Conservation (phyloP, 2,888 invertebrate species). For the Andrena fulva region DNA sequence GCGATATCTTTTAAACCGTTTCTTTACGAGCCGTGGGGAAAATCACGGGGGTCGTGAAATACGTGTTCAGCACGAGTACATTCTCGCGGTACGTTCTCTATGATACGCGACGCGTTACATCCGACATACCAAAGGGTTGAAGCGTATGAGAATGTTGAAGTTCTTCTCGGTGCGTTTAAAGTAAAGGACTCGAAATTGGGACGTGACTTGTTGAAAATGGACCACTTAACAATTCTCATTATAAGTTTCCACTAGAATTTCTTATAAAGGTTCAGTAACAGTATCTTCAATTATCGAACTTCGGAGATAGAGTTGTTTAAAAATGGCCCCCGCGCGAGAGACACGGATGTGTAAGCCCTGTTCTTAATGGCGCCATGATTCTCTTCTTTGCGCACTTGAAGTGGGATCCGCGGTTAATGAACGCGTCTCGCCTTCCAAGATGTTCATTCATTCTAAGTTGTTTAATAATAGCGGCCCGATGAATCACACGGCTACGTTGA, state of each 20-base stretch:
- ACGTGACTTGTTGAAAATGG: too few species aligned
- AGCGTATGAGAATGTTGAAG: too few species aligned
- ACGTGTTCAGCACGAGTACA: background rate
- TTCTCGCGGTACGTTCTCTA: background rate
- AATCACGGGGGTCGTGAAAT: slow-evolving; percentile 5
- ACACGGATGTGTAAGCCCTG: too few species aligned
- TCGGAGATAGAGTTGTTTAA: too few species aligned
- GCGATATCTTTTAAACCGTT: slow-evolving; percentile 41
- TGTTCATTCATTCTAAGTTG: slow-evolving; percentile 32
- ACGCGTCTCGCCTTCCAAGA: background rate
- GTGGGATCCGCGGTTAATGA: slow-evolving; percentile 6
- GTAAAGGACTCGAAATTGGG: too few species aligned
- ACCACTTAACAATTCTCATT: too few species aligned
- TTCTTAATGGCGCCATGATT: background rate
- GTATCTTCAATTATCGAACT: too few species aligned
- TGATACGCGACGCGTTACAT: background rate
- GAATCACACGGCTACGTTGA: slow-evolving; percentile 17
- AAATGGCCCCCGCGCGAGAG: too few species aligned
- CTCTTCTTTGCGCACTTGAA: background rate
- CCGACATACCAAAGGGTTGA: too few species aligned
- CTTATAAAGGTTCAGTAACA: too few species aligned
- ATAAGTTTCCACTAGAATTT: too few species aligned
- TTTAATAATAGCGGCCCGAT: slow-evolving; percentile 49
- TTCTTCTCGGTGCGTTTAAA: too few species aligned
- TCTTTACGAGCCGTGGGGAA: slow-evolving; percentile 27